Base-by-base conservation (phyloP, 2,888 invertebrate species). In the Tortricodes alternella region DNA sequence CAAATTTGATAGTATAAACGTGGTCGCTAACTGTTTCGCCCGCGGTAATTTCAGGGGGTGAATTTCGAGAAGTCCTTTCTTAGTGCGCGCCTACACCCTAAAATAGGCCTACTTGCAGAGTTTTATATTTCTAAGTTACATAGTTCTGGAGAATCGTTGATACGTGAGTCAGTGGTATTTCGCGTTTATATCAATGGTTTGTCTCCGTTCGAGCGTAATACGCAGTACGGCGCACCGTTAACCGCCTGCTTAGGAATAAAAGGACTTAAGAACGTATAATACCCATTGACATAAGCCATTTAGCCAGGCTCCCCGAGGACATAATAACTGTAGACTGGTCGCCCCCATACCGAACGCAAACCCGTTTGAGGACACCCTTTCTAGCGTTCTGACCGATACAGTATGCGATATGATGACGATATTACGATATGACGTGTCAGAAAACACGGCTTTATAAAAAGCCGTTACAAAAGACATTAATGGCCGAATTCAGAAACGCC, bases 311-410 rank as follows among this genome's bases (percentile, higher is more conserved):
- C 21, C 37, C 48, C 19, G 24, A 43, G 48, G 16, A 49, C 48
- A 27, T 43, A 27, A 49, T 55, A 55, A 55, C 55, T 27, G 55
- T 49, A 49, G 16, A 13, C 21, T 24, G 27, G n/a, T 6, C 6
- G 35, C 49, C 24, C 48, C 38, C 53, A 43, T 43, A 37, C 29
- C 18, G 37, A 37, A 16, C 11, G 16, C 8, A 38, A 56, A 56
- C 56, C 18, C 18, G 50, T 50, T 50, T 44, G 29, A 43, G 29
- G 29, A 15, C 27, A 34, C 55, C 55, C 55, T 56, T 49, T 44
- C 55, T 37, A 49, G 44, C 15, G 27, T 29, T 44, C 18, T 37
- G 55, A 41, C 41, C 23, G 21, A 13, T 21, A 37, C 32, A 35
- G 41, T 19, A 44, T 37, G 29, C 44, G 21, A 37, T 32, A 27